Percentiles rank a stretch among this genome's conserved stretches.
Conservation (phyloP, 2,888 invertebrate genomes). For the Disparrhopalites patrizii region DNA sequence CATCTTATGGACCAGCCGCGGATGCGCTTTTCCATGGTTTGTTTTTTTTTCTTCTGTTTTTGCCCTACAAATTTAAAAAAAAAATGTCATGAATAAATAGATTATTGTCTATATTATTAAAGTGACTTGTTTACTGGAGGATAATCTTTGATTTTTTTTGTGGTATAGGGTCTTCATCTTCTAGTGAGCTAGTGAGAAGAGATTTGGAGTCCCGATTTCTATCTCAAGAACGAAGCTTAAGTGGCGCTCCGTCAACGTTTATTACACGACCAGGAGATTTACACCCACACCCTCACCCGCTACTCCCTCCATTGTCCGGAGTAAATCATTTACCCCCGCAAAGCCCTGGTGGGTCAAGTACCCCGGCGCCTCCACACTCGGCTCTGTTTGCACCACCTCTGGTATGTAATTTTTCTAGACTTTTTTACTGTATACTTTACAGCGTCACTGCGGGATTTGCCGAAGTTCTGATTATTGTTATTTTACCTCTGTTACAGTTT, state of each 20-base stretch:
- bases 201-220: constrained; percentile 87
- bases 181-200: constrained; percentile 71
- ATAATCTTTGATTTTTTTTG: constrained; percentile 1
- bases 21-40: constrained; percentile 43
- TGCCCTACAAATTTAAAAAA: too few species aligned
- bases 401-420: constrained; percentile 54
- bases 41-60: background rate
- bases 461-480: background rate
- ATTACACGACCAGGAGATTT: constrained; percentile 66
- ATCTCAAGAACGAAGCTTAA: constrained; percentile 60
- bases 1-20: constrained; percentile 42
- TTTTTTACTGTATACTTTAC: background rate
- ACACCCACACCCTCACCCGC: constrained; percentile 90
- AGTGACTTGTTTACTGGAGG: too few species aligned
- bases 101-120: too few species aligned
- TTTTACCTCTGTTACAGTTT: constrained; percentile 57
- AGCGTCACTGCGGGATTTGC: background rate
- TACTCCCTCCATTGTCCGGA: constrained; percentile 75
- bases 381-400: constrained; percentile 63
- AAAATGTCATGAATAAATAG: too few species aligned
- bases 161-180: constrained; percentile 30
- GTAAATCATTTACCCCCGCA: constrained; percentile 58
- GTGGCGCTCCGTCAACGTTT: constrained; percentile 53
- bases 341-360: constrained; percentile 53
- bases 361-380: constrained; percentile 44